These are phyloP conservation scores for Poeciliopsis paucimaculata DNA, from an alignment of 2,797 vertebrate species.

Conservation along the genomic window DNA sequence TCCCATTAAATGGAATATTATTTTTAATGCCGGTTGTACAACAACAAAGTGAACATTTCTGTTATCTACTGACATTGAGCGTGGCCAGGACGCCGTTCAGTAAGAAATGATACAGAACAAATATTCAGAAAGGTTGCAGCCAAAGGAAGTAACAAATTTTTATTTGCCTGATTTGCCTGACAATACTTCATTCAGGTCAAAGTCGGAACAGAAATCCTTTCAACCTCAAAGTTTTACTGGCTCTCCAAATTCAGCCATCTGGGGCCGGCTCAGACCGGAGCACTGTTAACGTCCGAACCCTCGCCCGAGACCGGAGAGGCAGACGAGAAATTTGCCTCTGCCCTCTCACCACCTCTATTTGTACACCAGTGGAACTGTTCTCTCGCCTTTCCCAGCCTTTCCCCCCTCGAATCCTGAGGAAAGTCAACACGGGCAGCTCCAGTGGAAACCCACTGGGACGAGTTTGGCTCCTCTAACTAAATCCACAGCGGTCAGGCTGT, in stretches of 20 bases:
- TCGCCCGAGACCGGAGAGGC: slow-evolving; percentile 17
- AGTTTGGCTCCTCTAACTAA: slow-evolving; percentile 64
- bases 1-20: no score
- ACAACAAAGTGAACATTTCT: no score
- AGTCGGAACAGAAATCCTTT: slow-evolving; percentile 13
- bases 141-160: slow-evolving; percentile 14
- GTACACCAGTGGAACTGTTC: slow-evolving; percentile 58
- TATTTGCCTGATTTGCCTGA: slow-evolving; percentile 4
- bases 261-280: slow-evolving; percentile 21
- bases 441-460: slow-evolving; percentile 62
- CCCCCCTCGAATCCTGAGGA: slow-evolving; percentile 62
- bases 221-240: slow-evolving; percentile 20
- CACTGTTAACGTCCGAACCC: slow-evolving; percentile 19
- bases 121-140: slow-evolving; percentile 22
- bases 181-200: slow-evolving; percentile 3
- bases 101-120: slow-evolving; percentile 25
- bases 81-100: no score
- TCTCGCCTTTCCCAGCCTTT: slow-evolving; percentile 57
- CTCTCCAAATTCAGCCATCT: slow-evolving; percentile 23
- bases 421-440: slow-evolving; percentile 62
- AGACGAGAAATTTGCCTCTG: slow-evolving; percentile 31
- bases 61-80: no score
- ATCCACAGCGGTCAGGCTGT: slow-evolving; percentile 63
- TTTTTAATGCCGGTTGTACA: no score
- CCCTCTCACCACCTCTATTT: slow-evolving; percentile 27